Evolutionary conservation across 2,888 invertebrate genomes (phyloP), one percentile per base, ranked within the genome.

Genomic region (Phaonia tiefii): DNA sequence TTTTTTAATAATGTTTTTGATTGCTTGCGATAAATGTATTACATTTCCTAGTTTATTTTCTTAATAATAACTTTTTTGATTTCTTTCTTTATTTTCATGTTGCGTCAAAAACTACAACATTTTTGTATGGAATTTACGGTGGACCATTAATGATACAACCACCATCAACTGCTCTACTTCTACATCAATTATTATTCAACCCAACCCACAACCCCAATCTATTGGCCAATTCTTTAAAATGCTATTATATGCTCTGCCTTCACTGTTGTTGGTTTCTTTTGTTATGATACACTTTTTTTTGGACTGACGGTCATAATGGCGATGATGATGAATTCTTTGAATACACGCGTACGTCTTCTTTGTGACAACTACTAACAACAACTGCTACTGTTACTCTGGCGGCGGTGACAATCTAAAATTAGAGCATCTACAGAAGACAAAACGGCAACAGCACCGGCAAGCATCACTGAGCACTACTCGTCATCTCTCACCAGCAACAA

Each of bases 371-470:
- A 31, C 31, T 5, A 31, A 31, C 31, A 31, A 31, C 31, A 31
- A 31, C 8, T 31, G 31, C 31, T 31, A 31, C 31, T 3, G 31
- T 42, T 60, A 67, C 69, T 42, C 26, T 26, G 54, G 51, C 54
- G 46, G 73, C 60, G 26, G 63, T 81, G 75, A 78, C 78, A 72
- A 75, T 78, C 72, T 78, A 81, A 78, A 81, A 78, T 81, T 69
- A 78, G 81, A 78, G 72, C 78, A 81, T 78, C 56, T 20, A 26
- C 17, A 39, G 13, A 65, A 69, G 3, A 60, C 67, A 25, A 72
- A 20, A 70, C 44, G 54, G 46, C 63, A 22, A 15, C 58, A 65
- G 31, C 71, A 72, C 22, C 63, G 44, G 42, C n/a, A 31, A 79
- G 46, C 51, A 77, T 60, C 44, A 54, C 7, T 60, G 13, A 60